Conservation (phyloP, 2,888 invertebrate genomes). For the Anthophora plumipes region DNA sequence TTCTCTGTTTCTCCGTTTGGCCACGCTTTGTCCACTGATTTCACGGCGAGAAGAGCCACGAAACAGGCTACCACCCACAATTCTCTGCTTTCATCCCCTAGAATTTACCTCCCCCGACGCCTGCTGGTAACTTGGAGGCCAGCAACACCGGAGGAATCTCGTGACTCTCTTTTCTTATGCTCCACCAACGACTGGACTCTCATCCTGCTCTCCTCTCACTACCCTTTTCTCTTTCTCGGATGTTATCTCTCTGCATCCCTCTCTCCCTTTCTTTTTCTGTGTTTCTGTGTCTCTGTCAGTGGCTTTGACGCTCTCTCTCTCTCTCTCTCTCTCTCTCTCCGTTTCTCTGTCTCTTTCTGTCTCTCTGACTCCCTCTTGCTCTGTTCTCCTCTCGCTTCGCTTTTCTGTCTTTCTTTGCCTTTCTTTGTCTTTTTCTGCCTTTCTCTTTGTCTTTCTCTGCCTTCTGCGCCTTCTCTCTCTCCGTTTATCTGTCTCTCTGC, state of each 20-base stretch:
- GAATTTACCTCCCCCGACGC: constrained; percentile 33
- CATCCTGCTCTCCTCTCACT: constrained; percentile 43
- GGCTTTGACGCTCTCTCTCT: constrained; percentile 11
- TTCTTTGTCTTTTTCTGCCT: neutral
- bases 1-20: neutral
- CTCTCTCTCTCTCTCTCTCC: constrained; percentile 40
- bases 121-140: constrained; percentile 24
- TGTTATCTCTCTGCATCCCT: constrained; percentile 38
- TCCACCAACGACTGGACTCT: constrained; percentile 74
- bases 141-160: constrained; percentile 70
- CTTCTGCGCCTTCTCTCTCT: neutral
- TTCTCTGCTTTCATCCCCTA: constrained; percentile 39
- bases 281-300: too few species aligned
- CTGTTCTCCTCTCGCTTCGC: too few species aligned
- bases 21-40: constrained; percentile 66
- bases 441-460: constrained; percentile 44
- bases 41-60: constrained; percentile 27
- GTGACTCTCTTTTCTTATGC: constrained; percentile 81
- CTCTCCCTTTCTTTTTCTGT: too few species aligned
- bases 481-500: too few species aligned
- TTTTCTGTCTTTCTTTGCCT: too few species aligned
- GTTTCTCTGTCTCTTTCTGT: constrained; percentile 6
- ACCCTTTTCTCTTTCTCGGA: too few species aligned
- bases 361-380: too few species aligned
- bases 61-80: constrained; percentile 59